Percentiles rank a stretch among this genome's conserved stretches.
phyloP scores from a whole-genome alignment of 2,797 vertebrate species.

The Melanotaenia boesemani region DNA sequence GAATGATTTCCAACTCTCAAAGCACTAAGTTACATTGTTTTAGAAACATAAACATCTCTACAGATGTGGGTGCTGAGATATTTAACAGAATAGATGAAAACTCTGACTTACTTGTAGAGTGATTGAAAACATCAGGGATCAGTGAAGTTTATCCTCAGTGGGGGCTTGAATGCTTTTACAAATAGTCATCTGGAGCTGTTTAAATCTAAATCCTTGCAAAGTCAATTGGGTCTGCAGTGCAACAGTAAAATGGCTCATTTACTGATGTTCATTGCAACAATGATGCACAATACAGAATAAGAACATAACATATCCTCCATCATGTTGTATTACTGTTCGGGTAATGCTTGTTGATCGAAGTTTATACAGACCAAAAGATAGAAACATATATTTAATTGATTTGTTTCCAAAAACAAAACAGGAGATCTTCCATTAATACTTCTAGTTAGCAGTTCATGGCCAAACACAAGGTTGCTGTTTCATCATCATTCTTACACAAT shows the following conservation, averaged over 20 bases:
- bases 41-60: neutral
- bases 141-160: neutral
- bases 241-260: neutral
- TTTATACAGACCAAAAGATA: neutral
- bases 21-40: neutral
- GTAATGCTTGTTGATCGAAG: neutral
- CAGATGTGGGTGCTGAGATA: neutral
- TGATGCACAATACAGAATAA: neutral
- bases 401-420: neutral
- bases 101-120: neutral
- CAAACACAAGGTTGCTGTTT: neutral
- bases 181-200: neutral
- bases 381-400: neutral
- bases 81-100: neutral
- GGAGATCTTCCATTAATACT: neutral
- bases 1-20: neutral
- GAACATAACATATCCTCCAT: neutral
- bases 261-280: neutral
- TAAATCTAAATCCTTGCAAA: neutral
- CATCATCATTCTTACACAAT: conserved; percentile 6
- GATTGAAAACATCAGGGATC: neutral
- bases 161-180: neutral
- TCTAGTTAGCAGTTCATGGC: neutral
- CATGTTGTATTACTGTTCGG: neutral
- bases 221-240: neutral